phyloP scores from a whole-genome alignment of 2,113 vertebrate genomes.

The Oryzias javanicus region DNA sequence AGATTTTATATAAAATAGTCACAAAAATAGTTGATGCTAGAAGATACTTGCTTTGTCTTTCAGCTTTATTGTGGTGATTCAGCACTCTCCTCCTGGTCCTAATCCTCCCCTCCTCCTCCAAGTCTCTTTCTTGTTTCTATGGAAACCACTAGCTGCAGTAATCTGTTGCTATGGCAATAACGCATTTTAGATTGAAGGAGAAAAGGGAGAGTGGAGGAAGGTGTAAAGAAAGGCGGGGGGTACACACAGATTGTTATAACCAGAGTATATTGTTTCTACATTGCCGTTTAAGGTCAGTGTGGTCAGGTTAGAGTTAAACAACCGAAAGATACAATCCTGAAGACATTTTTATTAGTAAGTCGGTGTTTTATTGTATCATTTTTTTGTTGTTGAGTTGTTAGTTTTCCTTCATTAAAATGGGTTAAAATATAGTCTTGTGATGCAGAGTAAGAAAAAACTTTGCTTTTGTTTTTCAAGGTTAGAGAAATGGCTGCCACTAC shows the following conservation, averaged over 20 bases:
- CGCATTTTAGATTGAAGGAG: slow-evolving; percentile 65
- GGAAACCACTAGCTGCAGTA: slow-evolving; percentile 77
- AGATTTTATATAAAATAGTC: slow-evolving; percentile 29
- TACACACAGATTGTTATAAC: too few species aligned
- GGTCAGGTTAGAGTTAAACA: too few species aligned
- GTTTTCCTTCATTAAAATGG: too few species aligned
- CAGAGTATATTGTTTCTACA: too few species aligned
- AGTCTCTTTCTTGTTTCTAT: slow-evolving; percentile 70
- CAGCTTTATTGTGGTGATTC: slow-evolving; percentile 71
- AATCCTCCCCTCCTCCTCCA: slow-evolving; percentile 31
- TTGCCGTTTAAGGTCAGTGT: too few species aligned
- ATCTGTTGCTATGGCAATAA: slow-evolving; percentile 79
- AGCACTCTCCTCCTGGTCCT: slow-evolving; percentile 64
- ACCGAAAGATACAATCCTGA: too few species aligned
- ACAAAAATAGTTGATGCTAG: slow-evolving; percentile 45
- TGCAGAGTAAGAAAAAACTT: background rate
- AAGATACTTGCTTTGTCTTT: slow-evolving; percentile 43
- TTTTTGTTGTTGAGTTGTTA: too few species aligned
- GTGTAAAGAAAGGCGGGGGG: slow-evolving; percentile 45
- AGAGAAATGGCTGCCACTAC: slow-evolving; percentile 98
- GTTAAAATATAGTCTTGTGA: too few species aligned
- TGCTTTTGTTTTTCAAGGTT: slow-evolving; percentile 73
- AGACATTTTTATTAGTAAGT: too few species aligned
- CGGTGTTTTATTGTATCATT: too few species aligned
- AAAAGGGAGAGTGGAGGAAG: slow-evolving; percentile 52